Evolutionary conservation across 1,140 invertebrate species (phyloP), one percentile per base, ranked within the genome.

Genomic region (Cydia fagiglandana): DNA sequence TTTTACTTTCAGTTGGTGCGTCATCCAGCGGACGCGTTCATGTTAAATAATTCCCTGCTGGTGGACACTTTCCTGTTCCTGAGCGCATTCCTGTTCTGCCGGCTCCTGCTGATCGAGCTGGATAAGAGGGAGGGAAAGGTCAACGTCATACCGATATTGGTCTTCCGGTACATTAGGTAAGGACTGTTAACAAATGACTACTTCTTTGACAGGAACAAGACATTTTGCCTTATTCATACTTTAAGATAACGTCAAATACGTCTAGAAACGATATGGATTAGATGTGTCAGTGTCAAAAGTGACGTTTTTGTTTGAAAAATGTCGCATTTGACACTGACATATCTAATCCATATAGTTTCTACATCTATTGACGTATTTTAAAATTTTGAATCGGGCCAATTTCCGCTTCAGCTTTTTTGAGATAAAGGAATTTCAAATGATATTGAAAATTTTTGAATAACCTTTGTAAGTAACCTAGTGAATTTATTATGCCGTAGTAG

Each of bases 1-100:
- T 41, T 10, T 41, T 47, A 47, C 13, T 47, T 47, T 47, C 86
- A 92, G 90, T 73, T 91, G 17, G 82, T 91, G 15, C 83, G 88
- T 10, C 80, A 88, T 28, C 90, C 90, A 47, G 64, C 75, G 0
- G 89, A 89, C 76, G 90, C 93, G 2, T 93, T 95, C 74, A 94
- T 96, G 82, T 80, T 95, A 61, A 96, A 95, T 85, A 95, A 94
- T 80, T 90, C 95, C 0, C 87, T 95, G 2, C 86, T 96, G 7
- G 96, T 96, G 7, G 96, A 96, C 81, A 95, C 95, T 13, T 96
- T 96, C 87, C 93, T 96, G 28, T 91, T 96, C 75, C 87, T 96
- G 13, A 95, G 95, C 81, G 95, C 95, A 12, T 95, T 96, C 82
- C 93, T 96, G 24, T 94, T 96, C 81, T 93, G 94, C 77, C 93